A percentile compares a stretch with the other conserved stretches of the same genome.
Conservation (phyloP, 92 coral and sea anemone genomes). For the Isaurus tuberculatus region DNA sequence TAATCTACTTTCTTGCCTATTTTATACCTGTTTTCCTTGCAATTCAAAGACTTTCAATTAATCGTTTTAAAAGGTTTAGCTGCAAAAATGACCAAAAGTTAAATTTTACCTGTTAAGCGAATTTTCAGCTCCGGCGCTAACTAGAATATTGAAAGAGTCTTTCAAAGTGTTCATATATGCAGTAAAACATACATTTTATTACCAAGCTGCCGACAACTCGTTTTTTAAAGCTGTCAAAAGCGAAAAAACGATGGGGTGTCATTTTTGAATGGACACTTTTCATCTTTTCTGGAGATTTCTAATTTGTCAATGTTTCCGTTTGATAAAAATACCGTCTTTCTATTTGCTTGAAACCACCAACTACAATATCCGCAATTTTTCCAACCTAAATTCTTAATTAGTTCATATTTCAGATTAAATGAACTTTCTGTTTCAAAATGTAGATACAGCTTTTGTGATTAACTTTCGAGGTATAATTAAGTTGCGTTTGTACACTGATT, state of each 20-base stretch:
- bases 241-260: background rate
- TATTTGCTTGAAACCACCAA: background rate
- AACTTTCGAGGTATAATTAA: constrained; percentile 15
- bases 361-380: constrained; percentile 3
- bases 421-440: constrained; percentile 27
- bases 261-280: constrained; percentile 5
- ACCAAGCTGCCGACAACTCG: too few species aligned
- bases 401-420: constrained; percentile 1
- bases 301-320: constrained; percentile 14
- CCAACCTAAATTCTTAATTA: constrained; percentile 3
- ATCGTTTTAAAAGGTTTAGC: too few species aligned
- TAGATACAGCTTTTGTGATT: constrained; percentile 21
- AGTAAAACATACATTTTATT: too few species aligned
- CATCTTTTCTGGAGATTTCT: background rate
- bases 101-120: too few species aligned
- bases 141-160: too few species aligned
- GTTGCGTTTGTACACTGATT: constrained; percentile 1
- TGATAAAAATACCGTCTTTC: constrained; percentile 3
- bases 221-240: constrained; percentile 17
- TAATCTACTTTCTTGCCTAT: too few species aligned
- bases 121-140: too few species aligned
- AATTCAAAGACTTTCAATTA: too few species aligned
- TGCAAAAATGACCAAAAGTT: too few species aligned
- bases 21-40: too few species aligned
- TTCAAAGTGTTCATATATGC: too few species aligned